phyloP scores from a whole-genome alignment of 2,888 invertebrate genomes.

The Silvanus unidentatus region DNA sequence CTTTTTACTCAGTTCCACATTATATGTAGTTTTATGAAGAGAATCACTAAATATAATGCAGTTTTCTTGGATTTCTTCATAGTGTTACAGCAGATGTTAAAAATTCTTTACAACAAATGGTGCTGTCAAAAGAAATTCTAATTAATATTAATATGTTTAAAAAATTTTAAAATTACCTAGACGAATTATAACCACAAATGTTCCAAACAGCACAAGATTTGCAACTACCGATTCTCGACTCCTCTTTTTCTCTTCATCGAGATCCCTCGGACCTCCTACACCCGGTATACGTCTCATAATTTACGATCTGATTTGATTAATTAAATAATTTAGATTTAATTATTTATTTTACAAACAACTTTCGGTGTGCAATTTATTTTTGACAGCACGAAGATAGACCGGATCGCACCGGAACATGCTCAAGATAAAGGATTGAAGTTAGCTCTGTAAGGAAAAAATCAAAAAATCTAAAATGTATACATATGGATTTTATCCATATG shows the following conservation, averaged over 20 bases:
- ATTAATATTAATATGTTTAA: too few species aligned
- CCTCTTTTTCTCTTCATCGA: constrained; percentile 28
- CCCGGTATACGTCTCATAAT: constrained; percentile 21
- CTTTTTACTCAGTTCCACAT: constrained; percentile 5
- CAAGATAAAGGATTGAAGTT: too few species aligned
- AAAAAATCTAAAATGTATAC: too few species aligned
- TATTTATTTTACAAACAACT: not conserved
- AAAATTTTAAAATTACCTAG: too few species aligned
- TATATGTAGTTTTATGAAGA: too few species aligned
- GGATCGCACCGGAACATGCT: too few species aligned
- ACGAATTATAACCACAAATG: constrained; percentile 27
- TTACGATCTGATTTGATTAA: not conserved
- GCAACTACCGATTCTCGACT: constrained; percentile 30
- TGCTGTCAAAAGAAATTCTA: constrained; percentile 15
- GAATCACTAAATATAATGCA: too few species aligned
- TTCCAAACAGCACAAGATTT: constrained; percentile 28
- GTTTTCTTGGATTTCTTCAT: not conserved
- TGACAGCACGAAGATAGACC: too few species aligned
- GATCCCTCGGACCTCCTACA: constrained; percentile 21
- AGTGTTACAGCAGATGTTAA: constrained; percentile 6
- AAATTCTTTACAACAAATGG: constrained; percentile 15
- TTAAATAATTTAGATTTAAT: constrained; percentile 4
- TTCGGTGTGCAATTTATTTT: not conserved
- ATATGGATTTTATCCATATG: too few species aligned
- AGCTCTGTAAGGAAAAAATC: too few species aligned